Base-by-base conservation (phyloP, 2,797 vertebrate genomes). In the Argentina silus region DNA sequence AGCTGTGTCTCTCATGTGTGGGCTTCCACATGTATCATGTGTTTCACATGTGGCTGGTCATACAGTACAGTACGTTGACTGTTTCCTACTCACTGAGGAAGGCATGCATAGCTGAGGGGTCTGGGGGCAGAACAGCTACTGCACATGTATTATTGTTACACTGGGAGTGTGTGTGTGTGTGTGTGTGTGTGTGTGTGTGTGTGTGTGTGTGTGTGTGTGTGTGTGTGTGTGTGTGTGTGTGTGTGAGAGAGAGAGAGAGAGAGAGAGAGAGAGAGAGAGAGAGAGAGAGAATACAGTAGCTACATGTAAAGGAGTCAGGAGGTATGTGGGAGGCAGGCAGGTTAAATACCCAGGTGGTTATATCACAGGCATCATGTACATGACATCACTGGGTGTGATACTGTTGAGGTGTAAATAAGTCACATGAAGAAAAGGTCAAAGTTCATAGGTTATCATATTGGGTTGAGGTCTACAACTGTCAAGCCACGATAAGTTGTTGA, bases 1-100 rank as follows among this genome's bases (percentile, higher is more conserved):
- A 67, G 47, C 19, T 65, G 63, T 65, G 19, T 67, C 53, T 67
- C 48, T 53, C 14, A 27, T n/a, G 23, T 47, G 45, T 21, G 64
- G 21, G 64, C 50, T 23, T 66, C 23, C 64, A 66, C 47, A 27
- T 45, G 14, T 51, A 27, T 55, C 12, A 67, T 53, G 21, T 17
- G 6, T 53, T 68, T 53, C 14, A 36, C 65, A 67, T 23, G 27
- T 55, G 7, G 50, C 50, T 12, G 11, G 50, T 51, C 27, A 17
- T 65, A 19, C 3, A 48, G 9, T 23, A 11, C 44, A 14, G 9
- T 50, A 50, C 15, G 47, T 50, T 50, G 15, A 48, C 15, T 66
- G 66, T 56, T 42, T 55, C 50, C 23, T 43, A 68, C 27, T 55
- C n/a, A 68, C 14, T 8, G 15, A 43, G 51, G 27, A 5, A 68